Evolutionary conservation across 1,140 invertebrate species (phyloP).

Genomic region (Drosophila tsacasi): DNA sequence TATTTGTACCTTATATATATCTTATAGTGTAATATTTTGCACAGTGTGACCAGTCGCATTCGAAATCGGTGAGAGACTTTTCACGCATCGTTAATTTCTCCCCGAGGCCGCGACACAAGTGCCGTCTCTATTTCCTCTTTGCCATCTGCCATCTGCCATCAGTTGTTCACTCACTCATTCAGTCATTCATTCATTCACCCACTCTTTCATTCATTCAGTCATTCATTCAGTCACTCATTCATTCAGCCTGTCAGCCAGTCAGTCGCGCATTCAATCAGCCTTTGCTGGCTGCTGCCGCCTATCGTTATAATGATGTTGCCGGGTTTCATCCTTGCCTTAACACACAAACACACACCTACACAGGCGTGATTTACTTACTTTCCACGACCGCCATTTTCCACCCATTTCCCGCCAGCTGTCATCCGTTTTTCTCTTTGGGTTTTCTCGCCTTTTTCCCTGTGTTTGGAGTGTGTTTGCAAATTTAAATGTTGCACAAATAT

Average conservation of each 20-base stretch:
- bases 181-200: conserved; percentile 54
- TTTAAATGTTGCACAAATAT: conserved; percentile 84
- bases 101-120: conserved; percentile 60
- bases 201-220: conserved; percentile 22
- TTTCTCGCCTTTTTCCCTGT: conserved; percentile 4
- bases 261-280: conserved; percentile 45
- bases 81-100: conserved; percentile 82
- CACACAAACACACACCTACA: conserved; percentile 40
- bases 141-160: conserved; percentile 2
- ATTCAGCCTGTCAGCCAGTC: conserved; percentile 21
- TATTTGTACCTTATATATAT: too few relatives aligned
- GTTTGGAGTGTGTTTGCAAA: conserved; percentile 56
- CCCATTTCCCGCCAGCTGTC: conserved; percentile 35
- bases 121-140: conserved; percentile 22
- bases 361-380: conserved; percentile 77
- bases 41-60: conserved; percentile 26
- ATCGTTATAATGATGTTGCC: conserved; percentile 78
- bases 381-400: conserved; percentile 8
- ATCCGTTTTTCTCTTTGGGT: conserved; percentile 24
- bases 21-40: neutral
- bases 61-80: conserved; percentile 69
- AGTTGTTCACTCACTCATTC: conserved; percentile 50
- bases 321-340: conserved; percentile 60
- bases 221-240: conserved; percentile 12
- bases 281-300: conserved; percentile 39